Evolutionary conservation across 2,888 invertebrate species (phyloP).

Genomic region (Epirrhoe alternata): DNA sequence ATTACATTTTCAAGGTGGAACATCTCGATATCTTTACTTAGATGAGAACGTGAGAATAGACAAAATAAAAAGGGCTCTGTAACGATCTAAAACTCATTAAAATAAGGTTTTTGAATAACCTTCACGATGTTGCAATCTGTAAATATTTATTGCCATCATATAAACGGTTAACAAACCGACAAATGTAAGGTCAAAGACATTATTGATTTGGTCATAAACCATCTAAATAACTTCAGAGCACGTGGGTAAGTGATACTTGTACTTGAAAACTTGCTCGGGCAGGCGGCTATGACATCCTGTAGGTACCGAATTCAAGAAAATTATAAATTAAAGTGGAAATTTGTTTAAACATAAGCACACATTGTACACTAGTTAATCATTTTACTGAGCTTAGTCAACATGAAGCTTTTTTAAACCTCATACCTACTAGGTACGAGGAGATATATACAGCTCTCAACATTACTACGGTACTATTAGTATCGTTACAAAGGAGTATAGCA

Average conservation of each 20-base stretch:
- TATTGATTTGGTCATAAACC: slow-evolving; percentile 6
- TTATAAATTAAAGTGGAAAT: no score
- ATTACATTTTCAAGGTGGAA: slow-evolving; percentile 14
- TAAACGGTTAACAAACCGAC: slow-evolving; percentile 15
- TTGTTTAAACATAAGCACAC: no score
- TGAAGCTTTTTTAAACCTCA: no score
- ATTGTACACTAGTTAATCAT: no score
- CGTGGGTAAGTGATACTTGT: neutral
- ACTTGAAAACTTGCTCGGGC: neutral
- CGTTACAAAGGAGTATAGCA: neutral
- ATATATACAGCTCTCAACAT: neutral
- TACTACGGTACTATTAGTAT: neutral
- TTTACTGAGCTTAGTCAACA: no score
- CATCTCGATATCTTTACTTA: slow-evolving; percentile 13
- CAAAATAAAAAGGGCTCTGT: slow-evolving; percentile 4
- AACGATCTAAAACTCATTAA: slow-evolving; percentile 18
- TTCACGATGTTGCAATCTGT: slow-evolving; percentile 16
- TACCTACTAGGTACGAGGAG: no score
- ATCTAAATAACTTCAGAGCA: slow-evolving; percentile 3
- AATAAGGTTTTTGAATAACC: slow-evolving; percentile 16
- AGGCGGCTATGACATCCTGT: no score
- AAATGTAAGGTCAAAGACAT: slow-evolving; percentile 2
- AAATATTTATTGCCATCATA: slow-evolving; percentile 20
- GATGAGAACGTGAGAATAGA: slow-evolving; percentile 19
- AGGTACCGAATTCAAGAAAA: no score